Conservation (phyloP, 1,140 invertebrate genomes). For the Hypsibius dujardini region DNA sequence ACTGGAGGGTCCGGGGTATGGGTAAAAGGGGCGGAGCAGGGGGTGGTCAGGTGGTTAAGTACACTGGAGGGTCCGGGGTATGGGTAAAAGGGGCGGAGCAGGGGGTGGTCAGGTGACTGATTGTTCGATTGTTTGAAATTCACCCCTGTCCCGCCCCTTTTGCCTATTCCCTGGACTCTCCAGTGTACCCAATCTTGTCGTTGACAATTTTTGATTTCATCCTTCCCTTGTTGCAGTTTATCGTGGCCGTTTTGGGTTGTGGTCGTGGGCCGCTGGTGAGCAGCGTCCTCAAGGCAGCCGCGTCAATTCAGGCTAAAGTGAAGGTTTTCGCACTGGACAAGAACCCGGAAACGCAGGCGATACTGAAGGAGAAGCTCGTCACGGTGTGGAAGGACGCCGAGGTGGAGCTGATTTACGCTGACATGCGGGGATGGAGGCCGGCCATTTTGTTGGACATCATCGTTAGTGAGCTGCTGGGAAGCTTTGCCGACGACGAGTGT, state of each 20-base stretch:
- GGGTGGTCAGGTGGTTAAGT: too few species aligned
- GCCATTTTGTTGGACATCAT: constrained; percentile 75
- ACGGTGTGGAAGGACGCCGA: background rate
- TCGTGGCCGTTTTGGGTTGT: constrained; percentile 80
- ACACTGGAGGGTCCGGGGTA: too few species aligned
- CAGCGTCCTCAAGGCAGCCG: constrained; percentile 59
- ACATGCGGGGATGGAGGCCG: constrained; percentile 72
- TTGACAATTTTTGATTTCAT: too few species aligned
- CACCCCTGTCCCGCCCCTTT: too few species aligned
- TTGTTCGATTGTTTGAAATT: too few species aligned
- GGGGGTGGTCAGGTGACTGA: too few species aligned
- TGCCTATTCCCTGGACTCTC: too few species aligned
- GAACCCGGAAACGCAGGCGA: background rate
- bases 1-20: too few species aligned
- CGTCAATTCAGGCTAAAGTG: constrained; percentile 43
- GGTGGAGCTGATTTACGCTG: constrained; percentile 49
- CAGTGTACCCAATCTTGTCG: too few species aligned
- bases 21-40: too few species aligned
- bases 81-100: too few species aligned
- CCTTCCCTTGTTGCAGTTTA: too few species aligned
- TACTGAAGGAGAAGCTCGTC: background rate
- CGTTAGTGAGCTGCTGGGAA: constrained; percentile 86
- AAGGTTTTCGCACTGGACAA: constrained; percentile 40
- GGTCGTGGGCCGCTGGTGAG: constrained; percentile 82
- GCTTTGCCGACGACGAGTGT: constrained; percentile 96